Evolutionary conservation across 2,797 vertebrate species (phyloP).

Genomic region (Anomalospiza imberbis): DNA sequence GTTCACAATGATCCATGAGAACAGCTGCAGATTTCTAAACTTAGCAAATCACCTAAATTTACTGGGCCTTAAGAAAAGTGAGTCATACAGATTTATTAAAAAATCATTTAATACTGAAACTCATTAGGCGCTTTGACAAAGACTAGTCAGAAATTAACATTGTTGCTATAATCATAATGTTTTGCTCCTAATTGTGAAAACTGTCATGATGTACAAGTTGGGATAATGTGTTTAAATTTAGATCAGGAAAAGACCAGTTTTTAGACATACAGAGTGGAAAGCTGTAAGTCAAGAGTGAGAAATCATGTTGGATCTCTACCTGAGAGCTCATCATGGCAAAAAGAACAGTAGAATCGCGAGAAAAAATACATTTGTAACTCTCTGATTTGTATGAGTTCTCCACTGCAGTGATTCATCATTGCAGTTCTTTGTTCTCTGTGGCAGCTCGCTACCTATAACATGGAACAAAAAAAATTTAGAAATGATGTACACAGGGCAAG

Average conservation of each 20-base stretch:
- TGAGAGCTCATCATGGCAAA: background rate
- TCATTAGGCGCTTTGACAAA: background rate
- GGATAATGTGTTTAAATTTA: background rate
- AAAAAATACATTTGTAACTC: background rate
- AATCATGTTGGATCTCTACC: background rate
- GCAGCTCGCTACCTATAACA: background rate
- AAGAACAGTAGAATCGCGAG: background rate
- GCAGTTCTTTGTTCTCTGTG: background rate
- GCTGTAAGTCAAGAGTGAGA: background rate
- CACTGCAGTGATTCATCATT: background rate
- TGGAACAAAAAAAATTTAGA: background rate
- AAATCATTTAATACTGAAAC: background rate
- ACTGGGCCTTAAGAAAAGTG: background rate
- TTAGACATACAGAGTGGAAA: background rate
- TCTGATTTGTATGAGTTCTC: background rate
- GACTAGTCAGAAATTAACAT: background rate
- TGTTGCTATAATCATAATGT: background rate
- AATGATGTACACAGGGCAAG: background rate
- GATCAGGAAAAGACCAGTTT: background rate
- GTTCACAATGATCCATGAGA: background rate
- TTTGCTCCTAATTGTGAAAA: background rate
- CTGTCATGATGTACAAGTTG: background rate
- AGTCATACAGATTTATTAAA: background rate
- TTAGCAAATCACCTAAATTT: slow-evolving; percentile 4
- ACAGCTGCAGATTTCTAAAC: background rate